Evolutionary conservation across 2,888 invertebrate genomes (phyloP).

Genomic region (Ephialtes manifestator): DNA sequence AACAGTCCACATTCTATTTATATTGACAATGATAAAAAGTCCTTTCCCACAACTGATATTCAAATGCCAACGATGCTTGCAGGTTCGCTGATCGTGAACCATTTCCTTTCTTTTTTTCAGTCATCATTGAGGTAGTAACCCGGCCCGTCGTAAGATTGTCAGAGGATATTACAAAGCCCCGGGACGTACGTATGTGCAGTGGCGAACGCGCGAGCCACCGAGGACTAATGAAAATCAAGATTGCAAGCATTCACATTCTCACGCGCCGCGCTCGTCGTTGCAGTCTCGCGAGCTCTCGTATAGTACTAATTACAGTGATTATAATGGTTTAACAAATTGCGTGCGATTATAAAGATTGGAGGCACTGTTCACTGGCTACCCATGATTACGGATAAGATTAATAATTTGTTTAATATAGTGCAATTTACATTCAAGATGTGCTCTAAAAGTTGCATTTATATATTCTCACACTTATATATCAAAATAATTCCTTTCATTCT

Average conservation of each 20-base stretch:
- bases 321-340: slow-evolving; percentile 72
- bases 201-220: slow-evolving; percentile 42
- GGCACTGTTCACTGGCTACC: slow-evolving; percentile 49
- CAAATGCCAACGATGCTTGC: neutral
- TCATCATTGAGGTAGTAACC: slow-evolving; percentile 1
- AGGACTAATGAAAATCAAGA: slow-evolving; percentile 74
- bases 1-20: no score
- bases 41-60: neutral
- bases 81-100: neutral
- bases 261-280: slow-evolving; percentile 33
- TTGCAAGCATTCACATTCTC: slow-evolving; percentile 70
- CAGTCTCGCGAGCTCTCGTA: slow-evolving; percentile 11
- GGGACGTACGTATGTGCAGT: slow-evolving; percentile 44
- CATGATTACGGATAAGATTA: slow-evolving; percentile 62
- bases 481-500: slow-evolving; percentile 6
- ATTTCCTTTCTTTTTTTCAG: slow-evolving; percentile 22
- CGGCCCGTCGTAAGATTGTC: slow-evolving; percentile 10
- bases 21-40: neutral
- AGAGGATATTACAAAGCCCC: slow-evolving; percentile 64
- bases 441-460: slow-evolving; percentile 32
- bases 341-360: slow-evolving; percentile 67
- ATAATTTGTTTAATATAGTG: slow-evolving; percentile 36
- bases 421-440: slow-evolving; percentile 27
- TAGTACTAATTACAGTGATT: slow-evolving; percentile 52
- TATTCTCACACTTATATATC: neutral